Evolutionary conservation across 2,888 invertebrate species (phyloP).

Genomic region (Eristalis pertinax): DNA sequence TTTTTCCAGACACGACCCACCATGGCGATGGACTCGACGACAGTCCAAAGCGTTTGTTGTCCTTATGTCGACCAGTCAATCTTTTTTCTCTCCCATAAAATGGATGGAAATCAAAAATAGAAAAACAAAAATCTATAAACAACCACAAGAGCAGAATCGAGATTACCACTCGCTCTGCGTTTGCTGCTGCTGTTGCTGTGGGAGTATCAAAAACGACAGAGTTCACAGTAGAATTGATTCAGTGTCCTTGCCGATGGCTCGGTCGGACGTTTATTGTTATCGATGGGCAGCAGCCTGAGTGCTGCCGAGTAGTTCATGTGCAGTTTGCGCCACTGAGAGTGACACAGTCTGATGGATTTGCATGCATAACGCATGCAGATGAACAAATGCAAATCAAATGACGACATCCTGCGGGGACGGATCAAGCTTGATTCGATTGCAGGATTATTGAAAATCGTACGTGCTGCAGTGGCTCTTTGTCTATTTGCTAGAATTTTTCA

Average conservation of each 20-base stretch:
- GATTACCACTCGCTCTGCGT: neutral
- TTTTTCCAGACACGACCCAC: neutral
- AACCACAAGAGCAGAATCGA: neutral
- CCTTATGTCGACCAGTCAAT: neutral
- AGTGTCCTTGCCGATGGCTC: conserved; percentile 16
- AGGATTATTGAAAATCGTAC: neutral
- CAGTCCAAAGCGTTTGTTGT: neutral
- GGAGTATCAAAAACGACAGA: neutral
- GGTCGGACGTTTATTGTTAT: conserved; percentile 34
- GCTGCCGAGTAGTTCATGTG: neutral
- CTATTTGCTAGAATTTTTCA: neutral
- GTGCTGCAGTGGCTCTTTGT: neutral
- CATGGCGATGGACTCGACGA: neutral
- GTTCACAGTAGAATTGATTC: conserved; percentile 13
- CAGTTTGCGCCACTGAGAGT: neutral
- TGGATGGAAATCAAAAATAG: neutral
- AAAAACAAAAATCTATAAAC: neutral
- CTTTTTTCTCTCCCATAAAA: conserved; percentile 21
- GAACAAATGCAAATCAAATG: neutral
- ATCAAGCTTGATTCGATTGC: neutral
- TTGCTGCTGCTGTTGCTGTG: neutral
- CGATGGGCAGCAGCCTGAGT: conserved; percentile 5
- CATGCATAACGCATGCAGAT: conserved; percentile 13
- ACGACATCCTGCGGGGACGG: neutral
- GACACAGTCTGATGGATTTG: conserved; percentile 13